A percentile compares a stretch with the other conserved stretches of the same genome.
phyloP scores from a whole-genome alignment of 2,113 vertebrate species.

The Panthera uncia region DNA sequence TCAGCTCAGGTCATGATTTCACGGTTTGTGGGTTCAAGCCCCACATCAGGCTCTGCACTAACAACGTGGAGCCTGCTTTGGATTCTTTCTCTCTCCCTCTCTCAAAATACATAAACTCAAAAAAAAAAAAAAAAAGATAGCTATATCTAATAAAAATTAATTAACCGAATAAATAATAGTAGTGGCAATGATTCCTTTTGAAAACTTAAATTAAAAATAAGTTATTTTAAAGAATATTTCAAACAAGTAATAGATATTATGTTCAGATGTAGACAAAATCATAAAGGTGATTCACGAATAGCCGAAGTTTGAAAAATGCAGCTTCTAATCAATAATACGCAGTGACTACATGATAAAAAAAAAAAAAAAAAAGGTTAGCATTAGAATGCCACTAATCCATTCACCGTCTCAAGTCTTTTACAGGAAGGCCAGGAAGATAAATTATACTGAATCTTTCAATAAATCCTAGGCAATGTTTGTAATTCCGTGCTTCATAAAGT shows the following conservation, averaged over 20 bases:
- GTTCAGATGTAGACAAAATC: background rate
- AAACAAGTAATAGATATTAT: background rate
- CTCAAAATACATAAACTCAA: too few species aligned
- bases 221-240: conserved; percentile 30
- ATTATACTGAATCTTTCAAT: background rate
- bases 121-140: background rate
- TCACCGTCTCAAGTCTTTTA: background rate
- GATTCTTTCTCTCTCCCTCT: too few species aligned
- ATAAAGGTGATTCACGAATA: background rate
- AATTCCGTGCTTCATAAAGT: background rate
- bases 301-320: background rate
- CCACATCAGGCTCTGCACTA: too few species aligned
- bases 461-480: background rate
- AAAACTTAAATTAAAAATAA: background rate
- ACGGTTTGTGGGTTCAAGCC: too few species aligned
- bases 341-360: background rate
- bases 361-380: background rate
- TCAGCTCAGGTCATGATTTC: too few species aligned
- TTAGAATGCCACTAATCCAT: background rate
- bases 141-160: background rate
- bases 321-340: conserved; percentile 10
- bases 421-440: background rate
- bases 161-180: background rate
- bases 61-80: too few species aligned
- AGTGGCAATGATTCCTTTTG: background rate